A percentile compares a stretch with the other conserved stretches of the same genome.
phyloP scores from a whole-genome alignment of 64 coral and sea anemone species.

The Stylophora pistillata region DNA sequence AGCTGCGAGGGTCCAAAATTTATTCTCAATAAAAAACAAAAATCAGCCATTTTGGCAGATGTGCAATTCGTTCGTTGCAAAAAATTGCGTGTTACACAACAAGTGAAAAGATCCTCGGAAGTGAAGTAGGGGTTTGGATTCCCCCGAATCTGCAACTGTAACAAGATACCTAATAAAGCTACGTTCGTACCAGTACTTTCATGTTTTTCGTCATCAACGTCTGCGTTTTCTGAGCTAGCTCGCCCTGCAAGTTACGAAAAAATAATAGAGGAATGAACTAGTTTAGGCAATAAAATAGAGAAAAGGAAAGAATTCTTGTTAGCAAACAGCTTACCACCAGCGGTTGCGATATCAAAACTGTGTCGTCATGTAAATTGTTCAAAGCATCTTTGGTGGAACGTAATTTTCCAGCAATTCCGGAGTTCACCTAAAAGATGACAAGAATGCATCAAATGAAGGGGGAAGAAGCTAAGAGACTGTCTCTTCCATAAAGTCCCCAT shows the following conservation, averaged over 20 bases:
- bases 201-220: constrained; percentile 22
- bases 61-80: no score
- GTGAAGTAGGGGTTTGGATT: no score
- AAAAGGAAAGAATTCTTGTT: no score
- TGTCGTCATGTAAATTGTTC: background rate
- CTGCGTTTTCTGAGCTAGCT: constrained; percentile 13
- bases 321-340: constrained; percentile 6
- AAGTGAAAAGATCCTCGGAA: no score
- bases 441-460: background rate
- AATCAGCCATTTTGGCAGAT: no score
- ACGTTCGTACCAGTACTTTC: constrained; percentile 13
- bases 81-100: no score
- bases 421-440: background rate
- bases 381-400: constrained; percentile 21
- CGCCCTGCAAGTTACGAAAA: background rate
- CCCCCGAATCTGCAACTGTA: background rate
- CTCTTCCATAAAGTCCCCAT: no score
- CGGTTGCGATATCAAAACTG: constrained; percentile 6
- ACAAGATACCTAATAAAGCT: background rate
- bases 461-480: no score
- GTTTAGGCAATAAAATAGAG: no score
- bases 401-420: background rate
- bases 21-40: no score
- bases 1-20: no score
- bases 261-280: background rate